Percentiles rank a stretch among this genome's conserved stretches.
phyloP scores from a whole-genome alignment of 1,140 invertebrate species.

The Dendrolimus kikuchii region DNA sequence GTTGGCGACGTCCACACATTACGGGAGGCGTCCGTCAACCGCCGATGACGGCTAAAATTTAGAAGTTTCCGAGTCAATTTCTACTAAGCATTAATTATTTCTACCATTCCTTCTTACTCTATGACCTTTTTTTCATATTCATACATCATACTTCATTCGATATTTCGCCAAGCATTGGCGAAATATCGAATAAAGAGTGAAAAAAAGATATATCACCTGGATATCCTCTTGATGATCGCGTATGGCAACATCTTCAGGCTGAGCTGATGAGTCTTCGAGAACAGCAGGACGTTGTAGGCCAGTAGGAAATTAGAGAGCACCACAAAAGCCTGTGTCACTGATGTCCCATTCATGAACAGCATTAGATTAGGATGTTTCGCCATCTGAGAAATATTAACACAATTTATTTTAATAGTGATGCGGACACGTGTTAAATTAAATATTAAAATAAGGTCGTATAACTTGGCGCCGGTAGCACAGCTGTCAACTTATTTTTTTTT shows the following conservation, averaged over 20 bases:
- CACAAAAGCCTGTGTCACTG: conserved; percentile 37
- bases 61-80: no score
- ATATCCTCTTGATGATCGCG: conserved; percentile 10
- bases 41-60: no score
- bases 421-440: no score
- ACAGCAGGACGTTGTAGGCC: conserved; percentile 25
- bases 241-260: conserved; percentile 5
- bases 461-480: no score
- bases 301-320: conserved; percentile 43
- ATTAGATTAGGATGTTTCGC: conserved; percentile 18
- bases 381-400: conserved; percentile 12
- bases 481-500: no score
- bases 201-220: conserved; percentile 6
- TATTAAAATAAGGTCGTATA: no score
- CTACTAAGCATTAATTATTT: no score
- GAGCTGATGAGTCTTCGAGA: conserved; percentile 1
- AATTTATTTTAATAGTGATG: not conserved
- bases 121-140: no score
- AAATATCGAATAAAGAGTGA: not conserved
- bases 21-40: no score
- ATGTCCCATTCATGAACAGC: conserved; percentile 34
- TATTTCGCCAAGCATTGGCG: not conserved
- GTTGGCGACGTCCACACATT: no score
- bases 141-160: no score
- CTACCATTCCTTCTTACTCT: no score